phyloP scores from a whole-genome alignment of 2,113 vertebrate species.

The Malurus melanocephalus region DNA sequence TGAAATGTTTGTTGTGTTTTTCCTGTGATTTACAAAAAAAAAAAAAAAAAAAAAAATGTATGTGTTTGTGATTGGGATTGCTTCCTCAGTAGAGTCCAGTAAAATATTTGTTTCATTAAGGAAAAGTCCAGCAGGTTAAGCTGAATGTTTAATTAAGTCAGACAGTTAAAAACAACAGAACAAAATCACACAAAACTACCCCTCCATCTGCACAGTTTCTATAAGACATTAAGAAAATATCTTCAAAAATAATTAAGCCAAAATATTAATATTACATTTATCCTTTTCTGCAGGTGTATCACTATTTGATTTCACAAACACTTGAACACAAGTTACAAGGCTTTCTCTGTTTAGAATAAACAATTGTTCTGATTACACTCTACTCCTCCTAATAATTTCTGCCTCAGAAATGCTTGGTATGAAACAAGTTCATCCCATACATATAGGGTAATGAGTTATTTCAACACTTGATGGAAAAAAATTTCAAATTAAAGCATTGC shows the following conservation, averaged over 20 bases:
- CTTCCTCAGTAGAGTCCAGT: not conserved
- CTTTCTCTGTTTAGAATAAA: not conserved
- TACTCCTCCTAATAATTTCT: not conserved
- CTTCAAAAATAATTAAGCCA: not conserved
- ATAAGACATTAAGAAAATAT: not conserved
- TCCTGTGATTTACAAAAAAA: not conserved
- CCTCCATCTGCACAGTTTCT: not conserved
- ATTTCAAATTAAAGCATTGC: not conserved
- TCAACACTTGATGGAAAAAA: not conserved
- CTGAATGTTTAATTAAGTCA: not conserved
- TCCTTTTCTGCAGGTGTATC: not conserved
- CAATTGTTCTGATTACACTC: not conserved
- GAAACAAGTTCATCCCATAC: not conserved
- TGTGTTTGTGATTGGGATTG: not conserved
- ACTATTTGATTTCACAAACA: not conserved
- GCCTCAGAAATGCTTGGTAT: not conserved
- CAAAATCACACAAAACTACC: not conserved
- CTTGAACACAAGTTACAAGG: not conserved
- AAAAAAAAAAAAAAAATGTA: not conserved
- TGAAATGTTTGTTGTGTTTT: not conserved
- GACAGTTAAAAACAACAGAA: not conserved
- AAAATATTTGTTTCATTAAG: not conserved
- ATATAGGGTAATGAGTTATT: slow-evolving; percentile 2
- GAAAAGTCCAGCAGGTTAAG: not conserved
- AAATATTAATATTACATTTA: too few species aligned